Conservation (phyloP, 92 coral and sea anemone genomes). For the Anthopleura xanthogrammica region DNA sequence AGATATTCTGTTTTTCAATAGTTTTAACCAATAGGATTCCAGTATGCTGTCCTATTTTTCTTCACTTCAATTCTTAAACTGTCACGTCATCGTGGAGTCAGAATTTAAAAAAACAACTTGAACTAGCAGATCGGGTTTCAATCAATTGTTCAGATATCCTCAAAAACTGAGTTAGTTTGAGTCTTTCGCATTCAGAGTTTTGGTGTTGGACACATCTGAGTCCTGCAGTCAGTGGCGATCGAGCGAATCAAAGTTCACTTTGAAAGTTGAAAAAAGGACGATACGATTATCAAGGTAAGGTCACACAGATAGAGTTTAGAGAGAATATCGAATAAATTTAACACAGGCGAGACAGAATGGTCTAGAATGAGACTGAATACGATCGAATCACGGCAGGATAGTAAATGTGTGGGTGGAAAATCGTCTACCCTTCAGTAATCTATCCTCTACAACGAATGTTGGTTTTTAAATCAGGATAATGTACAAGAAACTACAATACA, state of each 20-base stretch:
- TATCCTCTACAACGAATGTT: background rate
- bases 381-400: conserved; percentile 4
- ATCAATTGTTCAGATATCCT: conserved; percentile 21
- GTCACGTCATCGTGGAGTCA: conserved; percentile 18
- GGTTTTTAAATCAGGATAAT: background rate
- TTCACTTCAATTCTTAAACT: conserved; percentile 3
- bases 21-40: background rate
- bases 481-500: background rate
- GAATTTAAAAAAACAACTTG: background rate
- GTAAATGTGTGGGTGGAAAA: background rate
- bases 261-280: background rate
- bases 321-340: background rate
- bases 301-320: background rate
- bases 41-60: background rate
- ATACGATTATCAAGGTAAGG: conserved; percentile 2
- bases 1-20: background rate
- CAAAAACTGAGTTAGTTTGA: background rate
- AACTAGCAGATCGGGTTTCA: conserved; percentile 26
- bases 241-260: background rate
- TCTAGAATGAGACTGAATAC: background rate
- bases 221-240: background rate
- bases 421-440: background rate
- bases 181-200: conserved; percentile 8
- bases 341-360: background rate
- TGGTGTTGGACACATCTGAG: background rate